Base-by-base conservation (phyloP, 2,888 invertebrate genomes). In the Limnephilus lunatus region DNA sequence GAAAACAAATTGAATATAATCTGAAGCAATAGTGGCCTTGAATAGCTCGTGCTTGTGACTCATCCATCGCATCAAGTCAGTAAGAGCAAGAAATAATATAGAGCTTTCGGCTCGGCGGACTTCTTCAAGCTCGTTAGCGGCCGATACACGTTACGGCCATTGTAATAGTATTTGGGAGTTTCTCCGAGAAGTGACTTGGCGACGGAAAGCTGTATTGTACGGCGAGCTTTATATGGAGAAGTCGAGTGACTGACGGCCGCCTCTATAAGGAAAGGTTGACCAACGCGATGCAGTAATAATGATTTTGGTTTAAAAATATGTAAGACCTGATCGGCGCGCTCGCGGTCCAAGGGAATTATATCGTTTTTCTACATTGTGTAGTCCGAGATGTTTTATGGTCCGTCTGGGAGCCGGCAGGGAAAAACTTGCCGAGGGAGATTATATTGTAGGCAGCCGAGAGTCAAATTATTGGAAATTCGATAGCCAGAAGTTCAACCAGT, bases 231-330 rank as follows among this genome's bases (percentile, higher is more conserved):
- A 88, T 88, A 88, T 88, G 88, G 88, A n/a, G 88, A 68, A 25
- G 87, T 3, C 88, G 30, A n/a, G 32, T 88, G 88, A 88, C 68
- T 88, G 88, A 68, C 88, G 88, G 68, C 32, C 31, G 88, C 15
- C 88, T 88, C 31, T 88, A 88, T 88, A 88, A 32, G 88, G 88
- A 31, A 14, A 88, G 88, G 53, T 88, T 53, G 88, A 88, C 88
- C 88, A 53, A 88, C 35, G 88, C 88, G 44, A 68, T 88, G 88
- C 88, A 88, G 88, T 88, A 53, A 68, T 68, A 68, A 88, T 88
- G 88, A 88, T 88, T 88, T 88, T n/a, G 85, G 85, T 85, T 85
- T 85, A 39, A 85, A 85, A 85, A 39, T 68, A 68, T 68, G 68
- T 68, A 68, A 68, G 86, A 86, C 86, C 86, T 30, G 86, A 35